Evolutionary conservation across 2,113 vertebrate species (phyloP).

Genomic region (Empidonax traillii): DNA sequence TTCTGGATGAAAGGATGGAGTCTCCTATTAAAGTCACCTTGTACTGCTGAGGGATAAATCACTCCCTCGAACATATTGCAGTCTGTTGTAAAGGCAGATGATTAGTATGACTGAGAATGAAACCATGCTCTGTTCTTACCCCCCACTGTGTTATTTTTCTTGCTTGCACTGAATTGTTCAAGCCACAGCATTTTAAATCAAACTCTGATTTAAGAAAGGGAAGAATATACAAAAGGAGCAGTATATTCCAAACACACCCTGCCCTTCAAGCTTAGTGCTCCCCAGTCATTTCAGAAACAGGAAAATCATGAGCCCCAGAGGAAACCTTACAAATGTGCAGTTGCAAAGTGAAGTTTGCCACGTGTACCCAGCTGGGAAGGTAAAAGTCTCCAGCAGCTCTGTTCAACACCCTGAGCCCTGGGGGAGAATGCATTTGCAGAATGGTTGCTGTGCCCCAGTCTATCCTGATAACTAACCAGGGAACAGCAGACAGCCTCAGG

Average conservation of each 20-base stretch:
- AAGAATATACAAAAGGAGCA: slow-evolving; percentile 29
- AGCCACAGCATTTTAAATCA: slow-evolving; percentile 33
- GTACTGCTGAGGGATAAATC: slow-evolving; percentile 45
- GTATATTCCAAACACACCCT: slow-evolving; percentile 31
- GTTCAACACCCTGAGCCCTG: not conserved
- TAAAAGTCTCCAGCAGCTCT: slow-evolving; percentile 3
- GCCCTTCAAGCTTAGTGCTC: slow-evolving; percentile 37
- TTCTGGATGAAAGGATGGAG: slow-evolving; percentile 47
- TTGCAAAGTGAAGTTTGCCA: slow-evolving; percentile 22
- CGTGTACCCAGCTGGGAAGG: not conserved
- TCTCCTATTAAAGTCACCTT: slow-evolving; percentile 56
- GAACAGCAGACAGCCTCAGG: not conserved
- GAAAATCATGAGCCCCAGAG: slow-evolving; percentile 5
- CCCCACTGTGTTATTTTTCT: slow-evolving; percentile 51
- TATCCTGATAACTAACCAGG: not conserved
- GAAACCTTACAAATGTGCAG: not conserved
- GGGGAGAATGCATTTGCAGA: not conserved
- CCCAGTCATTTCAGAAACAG: slow-evolving; percentile 3
- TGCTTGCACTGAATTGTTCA: slow-evolving; percentile 3
- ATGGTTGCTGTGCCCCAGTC: not conserved
- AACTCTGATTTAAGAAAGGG: slow-evolving; percentile 44
- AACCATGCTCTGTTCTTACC: slow-evolving; percentile 29
- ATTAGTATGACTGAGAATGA: slow-evolving; percentile 54
- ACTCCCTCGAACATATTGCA: slow-evolving; percentile 38
- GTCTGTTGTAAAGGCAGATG: slow-evolving; percentile 43